Evolutionary conservation across 2,888 invertebrate species (phyloP), one percentile per base, ranked within the genome.

Genomic region (Polylopha cassiicola): DNA sequence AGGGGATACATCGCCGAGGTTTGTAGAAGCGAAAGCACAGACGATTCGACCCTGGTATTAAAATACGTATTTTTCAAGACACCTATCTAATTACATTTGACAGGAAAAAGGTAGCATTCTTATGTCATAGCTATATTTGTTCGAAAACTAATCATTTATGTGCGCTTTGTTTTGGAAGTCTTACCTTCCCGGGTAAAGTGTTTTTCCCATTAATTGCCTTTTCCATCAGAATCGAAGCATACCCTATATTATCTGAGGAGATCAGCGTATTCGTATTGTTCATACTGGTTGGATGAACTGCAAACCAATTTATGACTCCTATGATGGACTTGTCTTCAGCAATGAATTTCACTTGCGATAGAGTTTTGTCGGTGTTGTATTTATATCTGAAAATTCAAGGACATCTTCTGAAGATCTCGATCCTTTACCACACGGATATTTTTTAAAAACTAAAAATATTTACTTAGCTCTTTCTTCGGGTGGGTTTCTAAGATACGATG

Each of bases 281-380:
- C 97, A 98, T 97, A 43, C 95, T 95, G 10, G 95, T 95, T 1
- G 95, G 92, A 69, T 98, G 98, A 0, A 98, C 95, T 0, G 98
- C 92, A 76, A 93, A 98, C 97, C 97, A 98, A 73, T 94, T 95
- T 50, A 98, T 91, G 8, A 92, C 92, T 0, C 97, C 98, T 23
- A 97, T 66, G 3, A 92, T 80, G 9, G 70, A 65, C 46, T 78
- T 68, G 38, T 80, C 64, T 0, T 81, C 75, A 6, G 89, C 87
- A 5, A 93, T 77, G 56, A 98, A 92, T 46, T 93, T 91, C 9
- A 98, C 65, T 59, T 97, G 94, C 0, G 90, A 89, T 73, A 98
- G 85, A 0, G 88, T 91, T 67, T 95, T 97, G 73, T 98, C 98
- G 0, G 92, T 92, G 65, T 97, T 87, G 48, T 80, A 66, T 52